Evolutionary conservation across 2,113 vertebrate species (phyloP), one percentile per base, ranked within the genome.

Genomic region (Rhizomys pruinosus): DNA sequence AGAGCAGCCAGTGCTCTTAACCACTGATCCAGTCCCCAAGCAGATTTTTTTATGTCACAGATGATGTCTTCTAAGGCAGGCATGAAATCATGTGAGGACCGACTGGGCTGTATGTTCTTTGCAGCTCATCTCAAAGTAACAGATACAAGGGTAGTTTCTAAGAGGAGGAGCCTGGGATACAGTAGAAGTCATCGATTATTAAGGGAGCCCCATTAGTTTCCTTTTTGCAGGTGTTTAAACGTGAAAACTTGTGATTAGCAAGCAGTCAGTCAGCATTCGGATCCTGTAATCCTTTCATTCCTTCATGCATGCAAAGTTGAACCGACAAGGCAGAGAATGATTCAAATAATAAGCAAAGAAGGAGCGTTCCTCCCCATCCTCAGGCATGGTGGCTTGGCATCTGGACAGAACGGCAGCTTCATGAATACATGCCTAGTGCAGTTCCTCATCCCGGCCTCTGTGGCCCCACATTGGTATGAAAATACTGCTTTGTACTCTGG

Each of bases 11-110:
- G 47, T 52, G 47, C 47, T 52, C 47, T 52, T 52, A 52, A 7
- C 47, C 47, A 52, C 47, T 52, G 47, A 52, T 32, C 34, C 68
- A 19, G 2, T 16, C 12, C 66, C 32, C 37, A 47, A 16, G 34
- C 66, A 42, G 12, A 76, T 29, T 64, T 84, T n/a, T 52, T 3
- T 61, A 27, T 74, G 12, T 90, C 57, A 16, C n/a, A 25, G 22
- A 29, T 0, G 0, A 25, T 6, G 1, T 77, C 29, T 81, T 84
- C 57, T 39, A 52, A 16, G 47, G 22, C 66, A 66, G 73, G 79
- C 5, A 0, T 27, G 16, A 73, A 55, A 44, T n/a, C 22, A 0
- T 8, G n/a, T 0, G 3, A 16, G 25, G 15, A 13, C 42, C 4
- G 20, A 12, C 47, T 19, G 9, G 12, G 34, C 5, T 63, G 12